phyloP scores from a whole-genome alignment of 2,113 vertebrate species.

The Platysteira castanea region DNA sequence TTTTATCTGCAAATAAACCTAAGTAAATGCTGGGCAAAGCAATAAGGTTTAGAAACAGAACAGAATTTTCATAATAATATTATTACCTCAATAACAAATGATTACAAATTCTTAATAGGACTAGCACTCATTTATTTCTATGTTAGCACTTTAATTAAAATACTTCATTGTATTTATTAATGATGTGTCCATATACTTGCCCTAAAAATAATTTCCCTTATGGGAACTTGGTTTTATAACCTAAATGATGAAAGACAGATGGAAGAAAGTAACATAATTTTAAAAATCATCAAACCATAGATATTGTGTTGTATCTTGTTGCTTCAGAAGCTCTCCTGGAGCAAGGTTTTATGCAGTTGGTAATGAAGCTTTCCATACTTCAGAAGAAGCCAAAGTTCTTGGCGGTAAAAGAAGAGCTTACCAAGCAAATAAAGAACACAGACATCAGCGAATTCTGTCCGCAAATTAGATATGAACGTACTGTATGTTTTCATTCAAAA shows the following conservation, averaged over 20 bases:
- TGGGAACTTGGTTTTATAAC: neutral
- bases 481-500: conserved; percentile 59
- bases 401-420: conserved; percentile 65
- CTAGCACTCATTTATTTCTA: neutral
- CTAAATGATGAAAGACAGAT: neutral
- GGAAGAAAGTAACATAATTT: neutral
- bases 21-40: neutral
- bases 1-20: neutral
- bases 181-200: neutral
- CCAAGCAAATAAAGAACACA: conserved; percentile 61
- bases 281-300: neutral
- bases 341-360: conserved; percentile 15
- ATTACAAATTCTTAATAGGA: neutral
- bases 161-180: neutral
- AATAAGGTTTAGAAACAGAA: neutral
- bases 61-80: neutral
- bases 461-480: conserved; percentile 71
- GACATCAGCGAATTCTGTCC: conserved; percentile 70
- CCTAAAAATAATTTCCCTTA: neutral
- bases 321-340: neutral
- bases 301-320: neutral
- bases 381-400: conserved; percentile 15
- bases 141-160: neutral
- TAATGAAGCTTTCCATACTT: conserved; percentile 39
- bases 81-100: neutral